Evolutionary conservation across 2,888 invertebrate species (phyloP), one percentile per base, ranked within the genome.

Genomic region (Drosophila quinaria): DNA sequence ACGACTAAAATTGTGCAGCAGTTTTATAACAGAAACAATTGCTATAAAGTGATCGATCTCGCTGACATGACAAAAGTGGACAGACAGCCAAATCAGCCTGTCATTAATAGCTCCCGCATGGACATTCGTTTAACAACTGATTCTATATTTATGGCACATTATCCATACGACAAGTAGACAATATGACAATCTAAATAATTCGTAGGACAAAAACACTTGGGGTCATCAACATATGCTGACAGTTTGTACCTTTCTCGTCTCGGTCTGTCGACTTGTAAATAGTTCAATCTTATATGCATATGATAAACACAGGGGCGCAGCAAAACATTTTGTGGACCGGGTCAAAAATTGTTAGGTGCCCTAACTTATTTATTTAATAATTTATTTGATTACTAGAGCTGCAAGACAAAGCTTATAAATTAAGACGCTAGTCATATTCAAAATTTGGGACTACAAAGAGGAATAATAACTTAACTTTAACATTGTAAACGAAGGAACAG

Each of bases 201-300:
- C 69, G 50, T 63, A 56, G 46, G 58, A 69, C 68, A 69, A 61
- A 60, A 66, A 44, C 58, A 56, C 39, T 64, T 59, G 41, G 37
- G 31, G 41, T 25, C 33, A 4, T 17, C 31, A 37, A 15, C 44
- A 52, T 54, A 39, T 46, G 52, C 17, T 13, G n/a, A 22, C 4
- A 31, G 11, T 33, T 33, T 31, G 31, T 35, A 35, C 9, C 10
- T 47, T n/a, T 9, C 37, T 15, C n/a, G 15, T 42, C 19, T 19
- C 19, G 33, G 11, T 5, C 25, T 33, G 19, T 10, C 13, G 39
- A 58, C 46, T 51, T 37, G 37, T 22, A 25, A 9, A 11, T 39
- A 15, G 25, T 17, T 31, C 13, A 39, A 22, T 68, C 74, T 78
- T 77, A 74, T 77, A 74, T 63, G 60, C 74, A 70, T 74, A 78